A percentile compares a stretch with the other conserved stretches of the same genome.
These are phyloP conservation scores for Podabrus alpinus DNA, from an alignment of 2,888 invertebrate genomes.

Conservation along the genomic window DNA sequence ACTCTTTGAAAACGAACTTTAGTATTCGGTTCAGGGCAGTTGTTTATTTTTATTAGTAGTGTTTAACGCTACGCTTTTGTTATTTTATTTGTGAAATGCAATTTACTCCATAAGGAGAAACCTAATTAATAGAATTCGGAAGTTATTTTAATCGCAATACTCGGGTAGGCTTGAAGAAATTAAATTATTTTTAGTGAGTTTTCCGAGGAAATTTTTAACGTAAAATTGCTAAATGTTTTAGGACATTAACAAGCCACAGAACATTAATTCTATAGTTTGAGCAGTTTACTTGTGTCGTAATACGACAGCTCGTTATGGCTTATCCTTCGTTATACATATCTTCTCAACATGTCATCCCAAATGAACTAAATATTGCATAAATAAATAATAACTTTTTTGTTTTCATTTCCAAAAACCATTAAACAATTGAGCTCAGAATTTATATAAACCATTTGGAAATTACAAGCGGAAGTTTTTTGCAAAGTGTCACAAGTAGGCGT, in stretches of 20 bases:
- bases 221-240: neutral
- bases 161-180: neutral
- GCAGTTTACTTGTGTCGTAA: conserved; percentile 20
- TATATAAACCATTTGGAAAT: neutral
- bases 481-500: neutral
- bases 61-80: neutral
- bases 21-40: neutral
- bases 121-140: neutral
- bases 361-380: conserved; percentile 24
- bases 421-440: neutral
- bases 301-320: conserved; percentile 33
- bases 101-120: neutral
- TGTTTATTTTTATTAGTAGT: conserved; percentile 1
- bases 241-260: conserved; percentile 3
- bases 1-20: neutral
- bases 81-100: neutral
- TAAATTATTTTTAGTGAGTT: neutral
- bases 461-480: neutral
- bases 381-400: neutral
- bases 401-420: neutral
- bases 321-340: conserved; percentile 34
- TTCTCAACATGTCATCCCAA: conserved; percentile 31
- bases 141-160: neutral
- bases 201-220: neutral
- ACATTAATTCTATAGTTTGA: conserved; percentile 15